Evolutionary conservation across 2,797 vertebrate species (phyloP).

Genomic region (Anas acuta): DNA sequence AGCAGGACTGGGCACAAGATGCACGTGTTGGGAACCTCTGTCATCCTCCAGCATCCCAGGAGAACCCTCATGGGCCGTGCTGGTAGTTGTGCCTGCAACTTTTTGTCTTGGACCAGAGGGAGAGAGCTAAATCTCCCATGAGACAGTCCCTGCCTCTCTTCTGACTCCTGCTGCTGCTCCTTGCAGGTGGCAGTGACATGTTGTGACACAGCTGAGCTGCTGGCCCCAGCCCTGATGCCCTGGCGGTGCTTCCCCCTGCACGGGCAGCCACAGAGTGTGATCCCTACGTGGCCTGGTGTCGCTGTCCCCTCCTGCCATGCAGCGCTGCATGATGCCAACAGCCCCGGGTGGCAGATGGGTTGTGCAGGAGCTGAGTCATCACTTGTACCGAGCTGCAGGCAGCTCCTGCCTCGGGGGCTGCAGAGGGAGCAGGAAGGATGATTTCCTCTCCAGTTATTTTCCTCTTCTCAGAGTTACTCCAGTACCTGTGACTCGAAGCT

Average conservation of each 20-base stretch:
- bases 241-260: fast-evolving
- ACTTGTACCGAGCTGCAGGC: neutral
- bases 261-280: neutral
- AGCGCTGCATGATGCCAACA: neutral
- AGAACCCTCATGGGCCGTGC: neutral
- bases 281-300: neutral
- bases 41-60: neutral
- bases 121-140: neutral
- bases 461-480: neutral
- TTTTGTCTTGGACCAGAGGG: neutral
- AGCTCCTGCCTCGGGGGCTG: conserved; percentile 39
- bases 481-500: neutral
- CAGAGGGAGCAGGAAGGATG: conserved; percentile 39
- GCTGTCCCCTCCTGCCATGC: conserved; percentile 28
- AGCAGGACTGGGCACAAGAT: neutral
- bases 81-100: neutral
- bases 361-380: conserved; percentile 34
- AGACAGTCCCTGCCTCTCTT: neutral
- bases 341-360: conserved; percentile 53
- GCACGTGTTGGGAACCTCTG: neutral
- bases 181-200: neutral
- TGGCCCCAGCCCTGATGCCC: fast-evolving
- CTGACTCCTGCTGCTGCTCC: fast-evolving
- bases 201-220: neutral
- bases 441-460: conserved; percentile 46